Base-by-base conservation (phyloP, 2,797 vertebrate genomes). In the Hippocampus kuda region DNA sequence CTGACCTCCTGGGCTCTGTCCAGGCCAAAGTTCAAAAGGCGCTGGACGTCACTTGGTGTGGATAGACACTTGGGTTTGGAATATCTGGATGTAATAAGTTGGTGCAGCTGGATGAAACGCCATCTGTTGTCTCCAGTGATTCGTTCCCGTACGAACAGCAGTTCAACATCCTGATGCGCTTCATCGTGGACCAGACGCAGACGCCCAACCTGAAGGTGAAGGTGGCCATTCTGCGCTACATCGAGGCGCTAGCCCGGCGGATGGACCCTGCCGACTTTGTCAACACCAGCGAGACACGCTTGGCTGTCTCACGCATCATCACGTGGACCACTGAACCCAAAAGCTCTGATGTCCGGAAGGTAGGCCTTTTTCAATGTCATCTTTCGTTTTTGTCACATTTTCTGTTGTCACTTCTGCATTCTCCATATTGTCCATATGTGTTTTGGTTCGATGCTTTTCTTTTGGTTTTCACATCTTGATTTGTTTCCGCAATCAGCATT, bases 241-340 rank as follows among this genome's bases (percentile, higher is more conserved):
- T 96, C 13, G 94, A 97, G 79, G 94, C 92, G 8, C 88, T 98
- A 67, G 92, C 94, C 20, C 91, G 93, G 53, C 95, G 94, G 82
- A 98, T 98, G 96, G 95, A 98, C 85, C 94, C 94, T 24, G 89
- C 91, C n/a, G 94, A 98, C 87, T 97, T 98, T 41, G 90, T 93
- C 81, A 98, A 97, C 88, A 96, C 94, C 75, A 98, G 95, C 67
- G 96, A 98, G 86, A 97, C 95, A 1, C 93, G 95, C 20, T 91
- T 98, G 70, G 96, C 95, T 64, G 94, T 98, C 67, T 98, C 96
- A 41, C 93, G 95, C 80, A 94, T 98, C 87, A 98, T 98, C 89
- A 98, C 96, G 64, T 98, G 96, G 95, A 98, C 96, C 67, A 95
- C 94, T 26, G 96, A 98, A 89, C 96, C 96, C 84, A 96, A 96